Base-by-base conservation (phyloP, 2,113 vertebrate species). In the Acrocephalus arundinaceus region DNA sequence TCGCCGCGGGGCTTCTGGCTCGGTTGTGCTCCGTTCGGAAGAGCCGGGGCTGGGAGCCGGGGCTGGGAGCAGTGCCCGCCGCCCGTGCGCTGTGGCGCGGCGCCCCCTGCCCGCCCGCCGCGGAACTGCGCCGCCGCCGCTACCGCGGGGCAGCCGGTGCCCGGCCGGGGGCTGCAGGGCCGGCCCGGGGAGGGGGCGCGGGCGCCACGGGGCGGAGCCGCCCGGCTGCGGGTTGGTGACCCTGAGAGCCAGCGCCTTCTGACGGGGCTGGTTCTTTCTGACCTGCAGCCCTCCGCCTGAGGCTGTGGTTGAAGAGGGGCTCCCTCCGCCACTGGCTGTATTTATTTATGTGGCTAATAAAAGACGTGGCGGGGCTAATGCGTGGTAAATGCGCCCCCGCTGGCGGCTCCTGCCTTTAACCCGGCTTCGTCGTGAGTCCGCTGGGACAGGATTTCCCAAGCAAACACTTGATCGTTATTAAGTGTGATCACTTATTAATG, bases 401-500 rank as follows among this genome's bases (percentile, higher is more conserved):
- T 63, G 82, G 59, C 81, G 48, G 59, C 39, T 97, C 79, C 74
- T 76, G 82, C n/a, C n/a, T 76, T 73, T 76, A 82, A 33, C 73
- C n/a, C 14, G 70, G 73, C 63, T 87, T 86, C 51, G 23, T 62
- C 25, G 59, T 43, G 57, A 91, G 58, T 43, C 80, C 45, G 37
- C 83, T 39, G 87, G 63, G 77, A 61, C 17, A 58, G 85, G 68
- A 86, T 92, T 95, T 55, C 72, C 83, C 90, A 23, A 57, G 33
- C 87, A 72, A 77, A 57, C 58, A 58, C 72, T 79, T 86, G 70
- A 73, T 88, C 52, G 12, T 57, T 54, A 76, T 52, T 87, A 92
- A 80, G 46, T 35, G 33, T 17, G 59, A 65, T 93, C n/a, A 48
- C 28, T 92, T 91, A 94, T 95, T 87, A 79, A 91, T 52, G 82